Conservation (phyloP, 2,113 vertebrate genomes). For the Vanacampus margaritifer region DNA sequence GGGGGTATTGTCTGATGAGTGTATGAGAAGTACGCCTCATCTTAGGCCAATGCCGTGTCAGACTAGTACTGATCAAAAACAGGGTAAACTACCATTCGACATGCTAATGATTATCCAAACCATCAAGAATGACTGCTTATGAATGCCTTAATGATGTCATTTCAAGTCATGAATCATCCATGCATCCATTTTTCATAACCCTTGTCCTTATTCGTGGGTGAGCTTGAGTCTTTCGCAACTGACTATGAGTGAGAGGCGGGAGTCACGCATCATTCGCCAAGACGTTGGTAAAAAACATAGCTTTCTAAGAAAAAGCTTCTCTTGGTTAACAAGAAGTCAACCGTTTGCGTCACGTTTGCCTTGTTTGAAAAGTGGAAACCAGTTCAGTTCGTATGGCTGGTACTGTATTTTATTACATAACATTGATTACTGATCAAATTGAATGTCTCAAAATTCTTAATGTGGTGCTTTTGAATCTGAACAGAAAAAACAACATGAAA, state of each 20-base stretch:
- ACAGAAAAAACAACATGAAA: neutral
- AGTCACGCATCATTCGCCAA: neutral
- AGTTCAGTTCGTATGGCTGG: no score
- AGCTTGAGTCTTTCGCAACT: neutral
- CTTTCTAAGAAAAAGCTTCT: no score
- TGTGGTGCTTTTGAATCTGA: neutral
- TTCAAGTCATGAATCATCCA: neutral
- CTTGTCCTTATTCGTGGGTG: neutral
- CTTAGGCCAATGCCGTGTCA: slow-evolving; percentile 3
- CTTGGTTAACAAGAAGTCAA: no score
- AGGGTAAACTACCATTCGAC: neutral
- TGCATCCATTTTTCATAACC: neutral
- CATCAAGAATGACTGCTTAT: neutral
- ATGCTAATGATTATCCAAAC: neutral
- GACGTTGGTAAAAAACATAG: no score
- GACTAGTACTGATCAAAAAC: neutral
- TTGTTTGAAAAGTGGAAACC: no score
- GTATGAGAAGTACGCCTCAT: slow-evolving; percentile 2
- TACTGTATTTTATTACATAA: no score
- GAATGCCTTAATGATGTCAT: neutral
- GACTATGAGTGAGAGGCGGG: neutral
- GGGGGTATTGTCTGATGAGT: neutral
- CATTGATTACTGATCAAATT: no score
- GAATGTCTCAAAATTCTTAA: no score
- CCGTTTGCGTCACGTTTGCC: no score